Evolutionary conservation across 2,797 vertebrate genomes (phyloP), one percentile per base, ranked within the genome.

Genomic region (Hypotaenidia philippensis): DNA sequence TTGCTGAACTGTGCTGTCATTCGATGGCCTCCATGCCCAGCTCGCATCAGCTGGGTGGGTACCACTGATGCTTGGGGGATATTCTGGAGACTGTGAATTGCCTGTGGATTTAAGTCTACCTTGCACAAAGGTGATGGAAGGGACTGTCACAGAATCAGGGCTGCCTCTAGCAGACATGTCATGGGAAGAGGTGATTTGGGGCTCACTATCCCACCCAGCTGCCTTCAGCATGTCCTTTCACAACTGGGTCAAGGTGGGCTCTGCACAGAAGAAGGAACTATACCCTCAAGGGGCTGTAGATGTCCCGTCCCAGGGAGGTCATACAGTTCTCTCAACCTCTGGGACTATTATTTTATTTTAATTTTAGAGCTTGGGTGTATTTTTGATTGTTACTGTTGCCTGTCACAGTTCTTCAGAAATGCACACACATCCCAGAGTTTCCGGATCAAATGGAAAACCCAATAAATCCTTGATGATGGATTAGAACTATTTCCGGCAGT

Each of bases 391-490:
- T 88, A 29, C 52, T 2, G 0, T 40, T 75, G 56, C 45, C 56
- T 10, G 11, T 60, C 57, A 68, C 29, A 53, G 2, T n/a, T 74
- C 74, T 70, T 85, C 45, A 90, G 78, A 68, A 81, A 84, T 6
- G 23, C 38, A 10, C 12, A 9, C 47, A 2, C 13, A 4, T 34
- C 1, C 31, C 60, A 55, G 77, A 80, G 57, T 11, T 32, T 85
- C 41, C 78, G 49, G 84, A 94, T 91, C 78, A 91, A 91, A 91
- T 85, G 52, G 27, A 92, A 92, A 87, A 85, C 45, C 7, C 34
- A 85, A 85, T 87, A 85, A 94, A 91, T 88, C 85, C 52, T 38
- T 75, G 87, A 80, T 82, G 94, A 85, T 69, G 61, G 57, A 65
- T 71, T 87, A 59, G 44, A 91, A 68, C 45, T 40, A 6, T 89